Base-by-base conservation (phyloP, 2,113 vertebrate genomes). In the Channa argus region DNA sequence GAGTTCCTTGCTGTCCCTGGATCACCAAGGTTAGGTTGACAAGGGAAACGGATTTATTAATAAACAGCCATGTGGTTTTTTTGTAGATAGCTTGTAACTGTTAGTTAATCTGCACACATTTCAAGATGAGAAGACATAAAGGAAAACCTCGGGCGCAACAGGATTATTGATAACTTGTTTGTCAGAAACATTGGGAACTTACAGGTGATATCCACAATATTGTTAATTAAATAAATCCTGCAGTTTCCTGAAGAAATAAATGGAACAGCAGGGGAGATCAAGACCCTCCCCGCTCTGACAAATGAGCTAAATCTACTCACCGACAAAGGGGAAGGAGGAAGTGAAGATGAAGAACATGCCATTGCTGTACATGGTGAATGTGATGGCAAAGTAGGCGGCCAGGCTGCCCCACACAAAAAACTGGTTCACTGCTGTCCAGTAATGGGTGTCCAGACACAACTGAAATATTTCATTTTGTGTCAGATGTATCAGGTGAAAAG, bases 361-460 rank as follows among this genome's bases (percentile, higher is more conserved):
- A 0, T 97, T 95, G 84, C 97, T 99, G 77, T 96, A 96, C 94
- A 98, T 95, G 77, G 97, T 95, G 87, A 98, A 95, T 1, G 94
- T 95, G 84, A 97, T 85, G 49, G 95, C 94, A 59, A 98, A 98
- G 91, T 97, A 99, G 63, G 95, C 89, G 1, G 95, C 94, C 84
- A 99, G 94, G 92, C 97, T 99, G 39, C 98, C 97, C 97, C 98
- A 99, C 54, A 96, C 93, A 78, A 98, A 96, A 77, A 99, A 94
- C 69, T 99, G 98, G 89, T 96, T 99, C 72, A 98, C 92, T 3
- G 95, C 84, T 0, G 97, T 99, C 98, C 98, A 99, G 89, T 96
- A 98, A 59, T 92, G 82, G 0, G 95, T 99, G 86, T 97, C 95
- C 87, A 99, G 88, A 38, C 95, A 95, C 68, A 99, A 92, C 97